These are phyloP conservation scores for Caerostris darwini DNA, from an alignment of 1,140 invertebrate species.

Conservation along the genomic window DNA sequence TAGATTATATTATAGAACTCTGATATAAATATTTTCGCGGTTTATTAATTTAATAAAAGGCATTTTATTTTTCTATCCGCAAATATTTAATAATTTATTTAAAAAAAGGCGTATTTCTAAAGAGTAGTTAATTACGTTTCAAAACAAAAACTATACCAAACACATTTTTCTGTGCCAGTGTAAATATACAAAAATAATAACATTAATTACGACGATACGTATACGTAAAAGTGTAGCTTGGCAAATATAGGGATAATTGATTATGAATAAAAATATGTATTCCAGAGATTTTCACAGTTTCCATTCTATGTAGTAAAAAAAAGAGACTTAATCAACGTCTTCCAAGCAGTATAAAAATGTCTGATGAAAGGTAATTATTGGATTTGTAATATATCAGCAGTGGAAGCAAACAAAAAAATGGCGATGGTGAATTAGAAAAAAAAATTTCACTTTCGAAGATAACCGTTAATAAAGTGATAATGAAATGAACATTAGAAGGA, in stretches of 20 bases:
- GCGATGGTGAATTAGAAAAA: background rate
- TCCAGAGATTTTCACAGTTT: background rate
- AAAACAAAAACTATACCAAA: no score
- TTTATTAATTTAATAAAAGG: no score
- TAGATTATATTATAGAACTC: no score
- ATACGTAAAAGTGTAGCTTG: no score
- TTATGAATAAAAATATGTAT: background rate
- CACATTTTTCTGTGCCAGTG: no score
- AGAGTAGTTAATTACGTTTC: no score
- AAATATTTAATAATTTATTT: no score
- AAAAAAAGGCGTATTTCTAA: no score
- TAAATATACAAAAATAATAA: no score
- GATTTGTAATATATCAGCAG: constrained; percentile 67
- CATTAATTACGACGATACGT: no score
- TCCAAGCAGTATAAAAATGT: background rate
- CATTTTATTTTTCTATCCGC: no score
- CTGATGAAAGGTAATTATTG: constrained; percentile 63
- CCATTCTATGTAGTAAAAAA: background rate
- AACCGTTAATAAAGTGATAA: constrained; percentile 43
- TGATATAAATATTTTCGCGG: no score
- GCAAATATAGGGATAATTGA: background rate
- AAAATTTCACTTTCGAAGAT: constrained; percentile 5
- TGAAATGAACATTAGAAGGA: constrained; percentile 29
- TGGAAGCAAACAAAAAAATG: background rate
- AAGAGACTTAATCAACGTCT: constrained; percentile 6